Conservation (phyloP, 2,797 vertebrate genomes). For the Cossypha dichroa region DNA sequence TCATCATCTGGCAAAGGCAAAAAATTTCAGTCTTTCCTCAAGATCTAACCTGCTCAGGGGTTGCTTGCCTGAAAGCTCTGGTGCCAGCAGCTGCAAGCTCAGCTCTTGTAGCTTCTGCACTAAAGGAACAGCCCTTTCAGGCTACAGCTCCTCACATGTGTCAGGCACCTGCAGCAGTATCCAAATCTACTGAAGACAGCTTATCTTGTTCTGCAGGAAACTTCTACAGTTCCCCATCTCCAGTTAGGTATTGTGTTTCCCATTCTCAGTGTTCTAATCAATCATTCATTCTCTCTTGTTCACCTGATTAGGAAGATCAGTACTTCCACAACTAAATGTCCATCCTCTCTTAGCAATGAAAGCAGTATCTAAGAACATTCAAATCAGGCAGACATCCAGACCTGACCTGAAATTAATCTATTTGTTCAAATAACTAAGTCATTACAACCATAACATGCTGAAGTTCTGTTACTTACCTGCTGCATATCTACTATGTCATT, state of each 20-base stretch:
- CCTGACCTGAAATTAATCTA: neutral
- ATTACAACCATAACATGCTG: neutral
- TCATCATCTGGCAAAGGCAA: neutral
- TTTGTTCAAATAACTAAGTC: neutral
- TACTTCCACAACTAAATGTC: neutral
- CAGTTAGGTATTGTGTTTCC: neutral
- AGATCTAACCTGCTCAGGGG: neutral
- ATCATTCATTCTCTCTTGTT: neutral
- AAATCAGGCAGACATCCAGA: neutral
- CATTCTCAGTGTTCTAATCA: neutral
- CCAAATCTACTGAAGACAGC: neutral
- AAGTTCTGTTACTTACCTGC: constrained; percentile 75
- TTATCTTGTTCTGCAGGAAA: neutral
- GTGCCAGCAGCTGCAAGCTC: neutral
- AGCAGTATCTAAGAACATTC: neutral
- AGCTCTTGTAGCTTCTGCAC: neutral
- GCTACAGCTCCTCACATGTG: rapidly evolving
- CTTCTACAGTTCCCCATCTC: neutral
- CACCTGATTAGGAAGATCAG: neutral
- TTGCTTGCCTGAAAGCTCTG: neutral
- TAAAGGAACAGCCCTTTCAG: neutral
- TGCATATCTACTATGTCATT: constrained; percentile 83
- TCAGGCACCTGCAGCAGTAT: neutral
- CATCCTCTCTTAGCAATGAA: neutral
- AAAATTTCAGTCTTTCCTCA: neutral